Conservation (phyloP, 2,797 vertebrate species). For the Leptoclinus maculatus region DNA sequence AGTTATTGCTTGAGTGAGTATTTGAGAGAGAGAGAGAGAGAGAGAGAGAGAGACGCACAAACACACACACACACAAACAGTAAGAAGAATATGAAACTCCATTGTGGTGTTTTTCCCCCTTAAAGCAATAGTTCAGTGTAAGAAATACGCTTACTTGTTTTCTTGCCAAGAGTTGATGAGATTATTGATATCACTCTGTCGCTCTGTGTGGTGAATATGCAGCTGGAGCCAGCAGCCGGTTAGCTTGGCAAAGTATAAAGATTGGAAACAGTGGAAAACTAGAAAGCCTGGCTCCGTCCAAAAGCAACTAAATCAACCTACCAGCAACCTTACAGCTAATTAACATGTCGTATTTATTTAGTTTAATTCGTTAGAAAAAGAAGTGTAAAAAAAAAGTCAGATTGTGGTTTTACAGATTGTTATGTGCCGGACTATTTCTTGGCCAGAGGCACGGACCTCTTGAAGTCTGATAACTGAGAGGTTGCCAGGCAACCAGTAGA, state of each 20-base stretch:
- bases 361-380: background rate
- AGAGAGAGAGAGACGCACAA: no score
- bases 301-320: background rate
- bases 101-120: background rate
- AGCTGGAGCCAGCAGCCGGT: background rate
- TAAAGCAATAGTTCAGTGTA: background rate
- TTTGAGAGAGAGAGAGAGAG: no score
- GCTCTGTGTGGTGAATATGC: background rate
- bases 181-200: background rate
- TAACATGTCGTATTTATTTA: background rate
- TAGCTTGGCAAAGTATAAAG: background rate
- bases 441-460: conserved; percentile 4
- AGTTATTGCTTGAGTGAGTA: no score
- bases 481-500: conserved; percentile 17
- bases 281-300: background rate
- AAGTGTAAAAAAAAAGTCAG: background rate
- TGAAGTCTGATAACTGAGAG: background rate
- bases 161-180: background rate
- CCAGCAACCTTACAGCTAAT: background rate
- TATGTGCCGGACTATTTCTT: conserved; percentile 7
- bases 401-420: conserved; percentile 4
- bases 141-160: background rate
- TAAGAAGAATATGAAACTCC: no score
- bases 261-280: background rate
- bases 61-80: no score